Evolutionary conservation across 2,888 invertebrate species (phyloP).

Genomic region (Acrobasis repandana): DNA sequence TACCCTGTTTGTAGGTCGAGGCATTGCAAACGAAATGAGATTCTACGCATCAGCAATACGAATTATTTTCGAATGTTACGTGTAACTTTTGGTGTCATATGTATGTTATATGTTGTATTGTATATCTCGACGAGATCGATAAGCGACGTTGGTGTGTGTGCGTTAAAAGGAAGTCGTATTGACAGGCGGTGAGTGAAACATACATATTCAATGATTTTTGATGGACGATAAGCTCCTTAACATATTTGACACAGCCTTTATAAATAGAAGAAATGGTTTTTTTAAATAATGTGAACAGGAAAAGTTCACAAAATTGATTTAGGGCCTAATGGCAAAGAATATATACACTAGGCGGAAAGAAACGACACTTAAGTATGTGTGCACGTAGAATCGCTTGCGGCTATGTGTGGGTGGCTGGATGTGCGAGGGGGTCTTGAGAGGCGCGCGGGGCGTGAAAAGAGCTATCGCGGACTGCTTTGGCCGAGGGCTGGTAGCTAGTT

Average conservation of each 20-base stretch:
- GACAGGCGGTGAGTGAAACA: slow-evolving; percentile 14
- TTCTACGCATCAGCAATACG: slow-evolving; percentile 46
- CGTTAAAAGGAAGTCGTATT: slow-evolving; percentile 22
- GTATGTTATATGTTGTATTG: slow-evolving; percentile 28
- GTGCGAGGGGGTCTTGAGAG: too few species aligned
- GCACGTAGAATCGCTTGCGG: too few species aligned
- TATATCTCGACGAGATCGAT: slow-evolving; percentile 59
- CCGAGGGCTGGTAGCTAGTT: too few species aligned
- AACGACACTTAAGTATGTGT: too few species aligned
- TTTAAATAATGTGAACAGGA: neutral
- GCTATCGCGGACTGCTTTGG: too few species aligned
- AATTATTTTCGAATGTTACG: slow-evolving; percentile 45
- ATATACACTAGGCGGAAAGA: too few species aligned
- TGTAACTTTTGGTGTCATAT: slow-evolving; percentile 18
- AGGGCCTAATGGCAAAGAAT: too few species aligned
- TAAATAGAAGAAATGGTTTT: neutral
- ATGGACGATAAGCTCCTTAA: slow-evolving; percentile 6
- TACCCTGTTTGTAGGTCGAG: slow-evolving; percentile 68
- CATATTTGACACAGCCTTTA: neutral
- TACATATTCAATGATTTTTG: slow-evolving; percentile 15
- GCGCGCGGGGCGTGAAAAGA: too few species aligned
- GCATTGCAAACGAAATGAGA: slow-evolving; percentile 45
- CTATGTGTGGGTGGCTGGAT: too few species aligned
- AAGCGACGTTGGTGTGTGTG: slow-evolving; percentile 29
- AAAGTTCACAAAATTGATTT: too few species aligned